Evolutionary conservation across 2,797 vertebrate species (phyloP), one percentile per base, ranked within the genome.

Genomic region (Yasuhikotakia modesta): DNA sequence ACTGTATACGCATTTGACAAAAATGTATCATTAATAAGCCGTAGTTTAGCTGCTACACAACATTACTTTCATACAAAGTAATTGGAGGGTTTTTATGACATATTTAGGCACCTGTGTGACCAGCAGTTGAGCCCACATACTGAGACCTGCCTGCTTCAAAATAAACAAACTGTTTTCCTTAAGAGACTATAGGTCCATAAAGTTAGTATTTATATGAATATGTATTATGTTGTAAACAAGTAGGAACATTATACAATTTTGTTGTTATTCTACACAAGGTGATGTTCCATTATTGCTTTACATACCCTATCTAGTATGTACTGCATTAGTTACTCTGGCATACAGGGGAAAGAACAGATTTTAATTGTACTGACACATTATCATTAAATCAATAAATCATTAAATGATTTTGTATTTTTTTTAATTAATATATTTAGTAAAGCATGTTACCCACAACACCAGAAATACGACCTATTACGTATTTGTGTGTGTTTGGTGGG

Each of bases 101-200:
- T 32, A 70, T 53, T 65, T 8, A 74, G 60, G 30, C 60, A 53
- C 13, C 21, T 43, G 13, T 74, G 22, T 66, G 46, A 74, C 60
- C 19, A 22, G 39, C 8, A 64, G 24, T 21, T 74, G 30, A 53
- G 27, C 60, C 16, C n/a, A 52, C 60, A 65, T 17, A 52, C 72
- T 17, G 24, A 73, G 45, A 52, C 45, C 12, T 16, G 13, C 16
- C 21, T 46, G 27, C 16, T 72, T 10, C 6, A 22, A 73, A 53
- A 17, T 1, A 73, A 73, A 65, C 60, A 73, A 73, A 65, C 60
- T 19, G 35, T 63, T 30, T 63, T n/a, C 24, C 5, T 63, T 45
- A 64, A 27, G 3, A 5, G 27, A 63, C 10, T 27, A 55, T 43
- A 32, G 10, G 19, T 53, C 12, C 16, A 43, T 13, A 32, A 50